A percentile compares a stretch with the other conserved stretches of the same genome.
These are phyloP conservation scores for Aphelenchoides besseyi DNA, from an alignment of 1,140 invertebrate species.

Conservation along the genomic window DNA sequence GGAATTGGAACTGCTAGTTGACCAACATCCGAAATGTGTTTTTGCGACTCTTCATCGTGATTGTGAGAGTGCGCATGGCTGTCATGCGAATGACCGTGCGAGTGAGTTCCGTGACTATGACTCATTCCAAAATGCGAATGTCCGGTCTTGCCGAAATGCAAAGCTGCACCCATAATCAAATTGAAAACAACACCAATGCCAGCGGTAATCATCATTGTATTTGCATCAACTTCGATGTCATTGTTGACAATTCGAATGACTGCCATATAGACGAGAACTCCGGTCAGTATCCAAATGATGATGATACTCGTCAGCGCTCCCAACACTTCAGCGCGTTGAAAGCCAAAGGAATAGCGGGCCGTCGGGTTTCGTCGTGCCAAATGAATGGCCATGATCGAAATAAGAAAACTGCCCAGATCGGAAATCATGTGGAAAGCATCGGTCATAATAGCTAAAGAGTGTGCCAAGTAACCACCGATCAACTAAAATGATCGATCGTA, in stretches of 20 bases:
- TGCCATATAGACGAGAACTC: constrained; percentile 85
- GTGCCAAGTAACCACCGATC: constrained; percentile 19
- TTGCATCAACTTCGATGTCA: constrained; percentile 78
- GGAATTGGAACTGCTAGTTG: neutral
- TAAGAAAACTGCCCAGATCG: constrained; percentile 94
- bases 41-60: constrained; percentile 8
- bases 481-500: constrained; percentile 52
- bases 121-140: constrained; percentile 45
- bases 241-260: constrained; percentile 77
- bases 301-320: constrained; percentile 71
- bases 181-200: constrained; percentile 84
- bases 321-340: constrained; percentile 75
- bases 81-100: constrained; percentile 24
- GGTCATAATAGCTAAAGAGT: constrained; percentile 81
- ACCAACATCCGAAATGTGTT: neutral
- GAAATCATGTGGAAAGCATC: constrained; percentile 92
- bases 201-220: constrained; percentile 89
- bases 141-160: constrained; percentile 66
- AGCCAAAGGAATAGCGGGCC: constrained; percentile 73
- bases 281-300: constrained; percentile 95
- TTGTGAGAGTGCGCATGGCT: constrained; percentile 29
- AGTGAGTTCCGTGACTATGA: constrained; percentile 25
- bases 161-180: constrained; percentile 74
- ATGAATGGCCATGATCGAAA: constrained; percentile 87
- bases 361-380: constrained; percentile 80